phyloP scores from a whole-genome alignment of 2,888 invertebrate species.

The Tachina lurida region DNA sequence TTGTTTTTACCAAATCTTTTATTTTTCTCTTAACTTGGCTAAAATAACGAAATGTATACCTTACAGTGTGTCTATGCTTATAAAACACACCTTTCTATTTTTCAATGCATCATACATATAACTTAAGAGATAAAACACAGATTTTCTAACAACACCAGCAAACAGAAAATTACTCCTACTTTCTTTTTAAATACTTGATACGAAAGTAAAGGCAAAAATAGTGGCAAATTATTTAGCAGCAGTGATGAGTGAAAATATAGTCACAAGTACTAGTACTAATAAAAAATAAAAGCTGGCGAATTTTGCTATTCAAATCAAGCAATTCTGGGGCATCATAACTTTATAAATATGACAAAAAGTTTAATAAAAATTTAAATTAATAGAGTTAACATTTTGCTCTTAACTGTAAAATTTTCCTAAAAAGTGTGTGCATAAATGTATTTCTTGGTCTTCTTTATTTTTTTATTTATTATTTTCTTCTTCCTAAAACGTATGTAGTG shows the following conservation, averaged over 20 bases:
- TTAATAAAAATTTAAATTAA: background rate
- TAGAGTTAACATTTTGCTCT: conserved; percentile 15
- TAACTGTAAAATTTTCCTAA: conserved; percentile 31
- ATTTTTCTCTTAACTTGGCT: conserved; percentile 39
- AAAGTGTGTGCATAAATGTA: conserved; percentile 24
- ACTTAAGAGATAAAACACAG: conserved; percentile 7
- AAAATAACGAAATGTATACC: conserved; percentile 47
- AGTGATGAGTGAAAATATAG: conserved; percentile 29
- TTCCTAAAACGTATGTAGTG: background rate
- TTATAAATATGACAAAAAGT: too few species aligned
- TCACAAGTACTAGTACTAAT: background rate
- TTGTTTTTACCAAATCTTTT: conserved; percentile 30
- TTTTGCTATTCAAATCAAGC: too few species aligned
- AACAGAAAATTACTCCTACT: conserved; percentile 63
- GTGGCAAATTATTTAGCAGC: conserved; percentile 34
- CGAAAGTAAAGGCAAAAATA: conserved; percentile 46
- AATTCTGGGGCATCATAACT: too few species aligned
- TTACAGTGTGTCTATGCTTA: conserved; percentile 60
- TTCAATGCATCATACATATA: conserved; percentile 65
- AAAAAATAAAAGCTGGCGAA: too few species aligned
- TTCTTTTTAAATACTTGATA: conserved; percentile 68
- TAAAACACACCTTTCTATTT: conserved; percentile 68
- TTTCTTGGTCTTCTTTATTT: conserved; percentile 32
- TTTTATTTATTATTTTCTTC: conserved; percentile 1
- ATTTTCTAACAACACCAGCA: conserved; percentile 52